Conservation (phyloP, 1,140 invertebrate species). For the Theocolax elegans region DNA sequence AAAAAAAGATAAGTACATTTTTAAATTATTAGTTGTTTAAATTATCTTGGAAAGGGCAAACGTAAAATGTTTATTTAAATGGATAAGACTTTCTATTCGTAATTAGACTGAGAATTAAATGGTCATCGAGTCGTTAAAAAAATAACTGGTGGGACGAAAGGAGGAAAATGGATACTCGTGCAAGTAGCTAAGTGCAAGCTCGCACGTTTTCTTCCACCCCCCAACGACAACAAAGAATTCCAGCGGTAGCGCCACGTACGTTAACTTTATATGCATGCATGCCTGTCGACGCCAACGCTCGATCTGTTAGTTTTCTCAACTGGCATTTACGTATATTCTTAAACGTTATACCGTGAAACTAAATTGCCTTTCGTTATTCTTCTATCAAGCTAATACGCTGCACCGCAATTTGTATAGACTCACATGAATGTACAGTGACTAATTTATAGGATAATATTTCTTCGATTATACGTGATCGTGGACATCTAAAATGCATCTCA, state of each 20-base stretch:
- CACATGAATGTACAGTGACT: too few relatives aligned
- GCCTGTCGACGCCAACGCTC: neutral
- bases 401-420: too few relatives aligned
- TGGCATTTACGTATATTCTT: slow-evolving; percentile 22
- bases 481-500: too few relatives aligned
- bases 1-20: too few relatives aligned
- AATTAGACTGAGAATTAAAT: too few relatives aligned
- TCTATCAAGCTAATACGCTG: too few relatives aligned
- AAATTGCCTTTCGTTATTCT: slow-evolving; percentile 16
- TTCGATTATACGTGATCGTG: too few relatives aligned
- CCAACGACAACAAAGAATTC: slow-evolving; percentile 21
- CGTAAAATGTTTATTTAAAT: too few relatives aligned
- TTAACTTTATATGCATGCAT: neutral
- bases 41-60: slow-evolving; percentile 3
- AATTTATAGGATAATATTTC: too few relatives aligned
- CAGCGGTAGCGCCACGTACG: slow-evolving; percentile 1
- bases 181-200: neutral
- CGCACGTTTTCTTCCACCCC: neutral
- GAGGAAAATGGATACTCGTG: neutral
- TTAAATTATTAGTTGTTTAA: too few relatives aligned
- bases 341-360: slow-evolving; percentile 22
- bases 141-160: neutral
- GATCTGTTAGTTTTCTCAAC: slow-evolving; percentile 4
- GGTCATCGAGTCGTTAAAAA: too few relatives aligned
- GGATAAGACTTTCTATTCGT: too few relatives aligned